These are phyloP conservation scores for Microcebus griseorufus DNA, from an alignment of 2,113 vertebrate species.

Conservation along the genomic window DNA sequence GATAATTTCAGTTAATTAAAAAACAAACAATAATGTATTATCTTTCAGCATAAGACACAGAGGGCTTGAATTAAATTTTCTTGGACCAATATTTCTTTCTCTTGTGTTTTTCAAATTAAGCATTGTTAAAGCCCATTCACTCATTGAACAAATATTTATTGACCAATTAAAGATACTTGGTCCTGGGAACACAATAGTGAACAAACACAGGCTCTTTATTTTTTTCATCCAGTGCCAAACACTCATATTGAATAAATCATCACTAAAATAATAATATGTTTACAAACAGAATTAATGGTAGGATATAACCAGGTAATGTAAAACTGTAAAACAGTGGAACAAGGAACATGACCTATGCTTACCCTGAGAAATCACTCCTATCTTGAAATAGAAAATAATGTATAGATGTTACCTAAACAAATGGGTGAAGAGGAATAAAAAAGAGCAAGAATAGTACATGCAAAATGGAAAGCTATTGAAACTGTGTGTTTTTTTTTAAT, in stretches of 20 bases:
- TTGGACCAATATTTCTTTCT: background rate
- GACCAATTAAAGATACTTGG: background rate
- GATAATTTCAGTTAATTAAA: background rate
- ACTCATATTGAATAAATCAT: background rate
- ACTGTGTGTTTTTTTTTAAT: background rate
- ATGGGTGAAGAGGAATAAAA: background rate
- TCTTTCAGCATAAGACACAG: background rate
- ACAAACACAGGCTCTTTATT: background rate
- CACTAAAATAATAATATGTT: background rate
- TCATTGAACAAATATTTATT: background rate
- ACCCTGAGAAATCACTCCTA: background rate
- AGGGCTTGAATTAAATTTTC: background rate
- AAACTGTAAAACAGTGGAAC: background rate
- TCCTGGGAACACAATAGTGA: background rate
- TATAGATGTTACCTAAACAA: too few relatives aligned
- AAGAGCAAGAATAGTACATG: background rate
- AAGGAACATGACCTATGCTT: background rate
- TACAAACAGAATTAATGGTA: background rate
- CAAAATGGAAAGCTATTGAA: background rate
- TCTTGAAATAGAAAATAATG: background rate
- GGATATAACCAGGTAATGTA: background rate
- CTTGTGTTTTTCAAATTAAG: background rate
- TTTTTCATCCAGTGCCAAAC: background rate
- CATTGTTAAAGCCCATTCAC: background rate
- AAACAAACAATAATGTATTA: background rate